These are phyloP conservation scores for Drosophila prosaltans DNA, from an alignment of 1,140 invertebrate genomes.

Conservation along the genomic window DNA sequence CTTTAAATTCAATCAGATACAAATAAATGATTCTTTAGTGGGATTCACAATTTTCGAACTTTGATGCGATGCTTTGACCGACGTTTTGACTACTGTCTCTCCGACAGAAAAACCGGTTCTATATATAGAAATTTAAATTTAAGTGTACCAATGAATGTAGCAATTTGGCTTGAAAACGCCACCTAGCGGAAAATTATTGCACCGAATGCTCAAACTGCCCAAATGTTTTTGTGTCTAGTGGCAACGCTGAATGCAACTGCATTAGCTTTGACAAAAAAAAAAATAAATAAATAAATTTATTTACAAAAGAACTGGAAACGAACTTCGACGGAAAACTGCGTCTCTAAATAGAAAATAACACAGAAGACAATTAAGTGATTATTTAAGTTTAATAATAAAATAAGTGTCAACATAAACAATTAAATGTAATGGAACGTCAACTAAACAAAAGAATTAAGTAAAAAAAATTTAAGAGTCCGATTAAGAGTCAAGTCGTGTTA, in stretches of 20 bases:
- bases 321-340: not conserved
- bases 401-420: not conserved
- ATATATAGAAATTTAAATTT: not conserved
- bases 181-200: not conserved
- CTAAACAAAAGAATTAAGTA: not conserved
- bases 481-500: not conserved
- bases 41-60: not conserved
- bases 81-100: not conserved
- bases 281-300: conserved; percentile 10
- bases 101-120: not conserved
- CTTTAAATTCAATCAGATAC: too few relatives aligned
- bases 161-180: not conserved
- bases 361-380: not conserved
- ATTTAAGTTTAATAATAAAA: not conserved
- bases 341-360: not conserved
- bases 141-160: not conserved
- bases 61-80: not conserved
- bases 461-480: not conserved
- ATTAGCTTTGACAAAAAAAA: conserved; percentile 3
- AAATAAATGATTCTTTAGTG: too few relatives aligned
- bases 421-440: not conserved
- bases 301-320: not conserved
- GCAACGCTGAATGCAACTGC: conserved; percentile 1
- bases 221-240: not conserved
- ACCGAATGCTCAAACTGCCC: not conserved